These are phyloP conservation scores for Sylvilagus bachmani DNA, from an alignment of 2,113 vertebrate species.

Conservation along the genomic window DNA sequence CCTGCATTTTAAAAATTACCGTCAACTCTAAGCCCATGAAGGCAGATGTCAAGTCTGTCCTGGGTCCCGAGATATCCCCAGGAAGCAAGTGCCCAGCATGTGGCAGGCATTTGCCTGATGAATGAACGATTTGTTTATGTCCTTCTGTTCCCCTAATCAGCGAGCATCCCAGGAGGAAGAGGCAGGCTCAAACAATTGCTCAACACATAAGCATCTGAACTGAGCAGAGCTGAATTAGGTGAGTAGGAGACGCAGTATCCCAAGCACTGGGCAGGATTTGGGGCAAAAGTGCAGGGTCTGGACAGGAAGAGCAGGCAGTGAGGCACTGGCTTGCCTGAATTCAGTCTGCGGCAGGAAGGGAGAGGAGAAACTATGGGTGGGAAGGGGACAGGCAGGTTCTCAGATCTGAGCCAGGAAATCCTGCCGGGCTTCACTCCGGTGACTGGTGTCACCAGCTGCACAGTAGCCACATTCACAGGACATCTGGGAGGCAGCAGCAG, in stretches of 20 bases:
- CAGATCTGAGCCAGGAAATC: no score
- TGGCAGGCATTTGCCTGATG: background rate
- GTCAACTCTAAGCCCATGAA: background rate
- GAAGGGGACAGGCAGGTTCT: background rate
- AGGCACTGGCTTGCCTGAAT: no score
- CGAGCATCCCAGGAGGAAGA: background rate
- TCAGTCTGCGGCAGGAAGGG: background rate
- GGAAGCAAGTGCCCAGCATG: background rate
- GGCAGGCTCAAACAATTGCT: background rate
- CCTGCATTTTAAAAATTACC: background rate
- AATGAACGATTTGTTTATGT: background rate
- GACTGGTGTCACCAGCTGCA: rapidly evolving
- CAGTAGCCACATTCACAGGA: background rate
- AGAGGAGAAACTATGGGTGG: background rate
- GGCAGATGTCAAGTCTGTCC: background rate
- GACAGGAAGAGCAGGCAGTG: background rate
- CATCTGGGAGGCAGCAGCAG: background rate
- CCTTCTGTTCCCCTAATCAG: background rate
- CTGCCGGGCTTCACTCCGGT: background rate
- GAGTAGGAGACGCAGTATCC: background rate
- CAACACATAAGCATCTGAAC: background rate
- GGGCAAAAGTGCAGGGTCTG: background rate
- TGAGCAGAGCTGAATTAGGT: background rate
- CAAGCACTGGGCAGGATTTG: background rate
- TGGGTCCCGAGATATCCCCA: background rate